Evolutionary conservation across 2,113 vertebrate species (phyloP).

Genomic region (Osmerus eperlanus): DNA sequence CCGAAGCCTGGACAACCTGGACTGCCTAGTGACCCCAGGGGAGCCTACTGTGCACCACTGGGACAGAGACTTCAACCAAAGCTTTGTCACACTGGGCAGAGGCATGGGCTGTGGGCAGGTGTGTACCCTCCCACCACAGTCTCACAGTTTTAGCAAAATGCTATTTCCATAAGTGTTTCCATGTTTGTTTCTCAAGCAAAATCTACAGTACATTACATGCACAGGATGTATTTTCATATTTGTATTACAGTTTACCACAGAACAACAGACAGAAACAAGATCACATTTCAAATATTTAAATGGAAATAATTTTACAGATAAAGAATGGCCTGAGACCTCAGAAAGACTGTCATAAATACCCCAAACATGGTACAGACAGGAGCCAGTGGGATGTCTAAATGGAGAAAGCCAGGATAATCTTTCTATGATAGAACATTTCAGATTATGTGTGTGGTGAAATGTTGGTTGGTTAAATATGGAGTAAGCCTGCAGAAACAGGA

Average conservation of each 20-base stretch:
- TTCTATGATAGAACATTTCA: constrained; percentile 26
- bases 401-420: background rate
- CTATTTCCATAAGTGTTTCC: too few species aligned
- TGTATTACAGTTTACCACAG: background rate
- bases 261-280: background rate
- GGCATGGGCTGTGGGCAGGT: constrained; percentile 48
- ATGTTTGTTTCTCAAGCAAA: too few species aligned
- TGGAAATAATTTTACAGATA: background rate
- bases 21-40: constrained; percentile 87
- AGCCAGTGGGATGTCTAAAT: too few species aligned
- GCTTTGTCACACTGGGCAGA: constrained; percentile 77
- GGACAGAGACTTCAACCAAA: constrained; percentile 88
- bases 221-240: background rate
- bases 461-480: constrained; percentile 15
- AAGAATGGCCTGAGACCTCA: background rate
- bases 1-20: constrained; percentile 93
- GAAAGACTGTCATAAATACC: background rate
- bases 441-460: constrained; percentile 12
- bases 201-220: too few species aligned
- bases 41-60: constrained; percentile 84
- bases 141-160: too few species aligned
- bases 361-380: background rate
- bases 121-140: background rate
- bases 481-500: constrained; percentile 16
- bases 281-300: background rate